Evolutionary conservation across 2,113 vertebrate genomes (phyloP).

Genomic region (Muntiacus reevesi): DNA sequence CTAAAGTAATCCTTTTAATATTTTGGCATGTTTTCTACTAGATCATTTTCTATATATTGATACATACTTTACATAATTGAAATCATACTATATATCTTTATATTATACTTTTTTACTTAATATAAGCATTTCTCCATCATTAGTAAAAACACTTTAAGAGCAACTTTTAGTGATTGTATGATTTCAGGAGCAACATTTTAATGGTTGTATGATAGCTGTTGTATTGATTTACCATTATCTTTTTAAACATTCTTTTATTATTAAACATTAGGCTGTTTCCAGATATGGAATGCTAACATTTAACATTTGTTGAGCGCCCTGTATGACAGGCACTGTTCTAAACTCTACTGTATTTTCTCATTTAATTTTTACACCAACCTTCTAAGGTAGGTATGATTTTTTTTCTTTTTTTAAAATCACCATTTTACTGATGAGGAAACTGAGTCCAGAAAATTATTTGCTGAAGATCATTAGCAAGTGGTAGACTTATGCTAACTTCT

Average conservation of each 20-base stretch:
- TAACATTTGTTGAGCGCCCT: not conserved
- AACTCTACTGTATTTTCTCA: not conserved
- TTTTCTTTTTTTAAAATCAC: not conserved
- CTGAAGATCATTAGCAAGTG: not conserved
- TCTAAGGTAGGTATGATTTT: not conserved
- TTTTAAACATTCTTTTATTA: not conserved
- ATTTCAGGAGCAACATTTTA: slow-evolving; percentile 16
- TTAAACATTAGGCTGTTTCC: slow-evolving; percentile 5
- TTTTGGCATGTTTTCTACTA: slow-evolving; percentile 38
- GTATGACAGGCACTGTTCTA: not conserved
- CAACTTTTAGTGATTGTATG: not conserved
- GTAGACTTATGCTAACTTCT: not conserved
- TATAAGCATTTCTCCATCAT: slow-evolving; percentile 12
- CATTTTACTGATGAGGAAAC: not conserved
- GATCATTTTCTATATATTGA: slow-evolving; percentile 13
- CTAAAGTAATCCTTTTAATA: not conserved
- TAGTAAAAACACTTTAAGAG: not conserved
- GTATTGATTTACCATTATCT: not conserved
- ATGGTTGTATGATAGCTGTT: not conserved
- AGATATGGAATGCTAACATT: not conserved
- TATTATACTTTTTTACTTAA: slow-evolving; percentile 31
- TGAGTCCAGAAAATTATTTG: not conserved
- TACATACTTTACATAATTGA: slow-evolving; percentile 1
- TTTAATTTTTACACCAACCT: not conserved
- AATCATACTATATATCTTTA: slow-evolving; percentile 7